Percentiles rank a stretch among this genome's conserved stretches.
These are phyloP conservation scores for Australoheros facetus DNA, from an alignment of 2,797 vertebrate genomes.

Conservation along the genomic window DNA sequence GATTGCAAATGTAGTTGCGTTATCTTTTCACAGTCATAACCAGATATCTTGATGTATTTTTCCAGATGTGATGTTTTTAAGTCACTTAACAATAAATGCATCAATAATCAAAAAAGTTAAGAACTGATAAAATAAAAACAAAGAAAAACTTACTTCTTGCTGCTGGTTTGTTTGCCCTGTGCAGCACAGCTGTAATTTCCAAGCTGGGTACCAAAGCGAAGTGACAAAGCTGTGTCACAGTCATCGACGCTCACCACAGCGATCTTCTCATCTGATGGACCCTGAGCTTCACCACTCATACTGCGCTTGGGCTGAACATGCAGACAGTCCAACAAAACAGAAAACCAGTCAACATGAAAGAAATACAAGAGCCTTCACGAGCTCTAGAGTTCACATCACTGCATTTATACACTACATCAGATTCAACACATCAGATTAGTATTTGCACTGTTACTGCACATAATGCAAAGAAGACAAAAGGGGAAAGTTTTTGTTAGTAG, in stretches of 20 bases:
- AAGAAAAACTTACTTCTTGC: conserved; percentile 90
- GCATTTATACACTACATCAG: background rate
- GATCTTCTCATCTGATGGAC: conserved; percentile 97
- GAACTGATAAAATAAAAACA: conserved; percentile 9
- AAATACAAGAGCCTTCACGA: background rate
- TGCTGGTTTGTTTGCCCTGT: conserved; percentile 94
- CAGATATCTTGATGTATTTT: background rate
- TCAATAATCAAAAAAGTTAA: background rate
- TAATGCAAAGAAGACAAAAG: conserved; percentile 29
- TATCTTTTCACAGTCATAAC: background rate
- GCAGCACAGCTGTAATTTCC: conserved; percentile 97
- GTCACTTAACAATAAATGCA: background rate
- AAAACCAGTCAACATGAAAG: conserved; percentile 36
- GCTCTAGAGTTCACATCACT: background rate
- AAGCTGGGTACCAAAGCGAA: conserved; percentile 90
- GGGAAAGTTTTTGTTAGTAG: conserved; percentile 45
- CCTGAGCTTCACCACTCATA: conserved; percentile 88
- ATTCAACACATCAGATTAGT: background rate
- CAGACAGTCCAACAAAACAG: conserved; percentile 1
- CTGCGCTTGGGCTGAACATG: conserved; percentile 88
- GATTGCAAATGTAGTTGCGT: background rate
- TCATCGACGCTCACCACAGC: conserved; percentile 93
- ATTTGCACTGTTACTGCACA: conserved; percentile 11
- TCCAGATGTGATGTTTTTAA: background rate
- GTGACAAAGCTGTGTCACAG: conserved; percentile 91